These are phyloP conservation scores for Whitmania pigra DNA, from an alignment of 1,140 invertebrate species.

Conservation along the genomic window DNA sequence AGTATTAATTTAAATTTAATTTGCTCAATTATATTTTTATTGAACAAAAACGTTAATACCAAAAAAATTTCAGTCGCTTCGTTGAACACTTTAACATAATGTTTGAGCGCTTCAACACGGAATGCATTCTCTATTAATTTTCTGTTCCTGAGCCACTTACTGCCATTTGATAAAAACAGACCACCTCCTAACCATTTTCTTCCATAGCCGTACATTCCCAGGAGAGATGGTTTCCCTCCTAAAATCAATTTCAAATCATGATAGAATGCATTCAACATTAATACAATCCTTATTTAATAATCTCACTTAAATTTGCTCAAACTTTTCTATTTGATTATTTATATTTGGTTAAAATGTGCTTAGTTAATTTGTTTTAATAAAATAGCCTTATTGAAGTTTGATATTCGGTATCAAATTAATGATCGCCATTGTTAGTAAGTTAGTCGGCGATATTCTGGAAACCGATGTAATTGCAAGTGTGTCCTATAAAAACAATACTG, in stretches of 20 bases:
- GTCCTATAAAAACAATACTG: no score
- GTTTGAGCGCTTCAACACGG: constrained; percentile 72
- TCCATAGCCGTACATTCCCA: constrained; percentile 27
- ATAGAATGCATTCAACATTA: no score
- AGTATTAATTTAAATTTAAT: background rate
- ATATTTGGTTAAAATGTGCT: background rate
- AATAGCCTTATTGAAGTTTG: background rate
- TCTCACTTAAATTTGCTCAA: background rate
- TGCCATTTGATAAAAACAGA: constrained; percentile 44
- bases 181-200: constrained; percentile 34
- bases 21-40: background rate
- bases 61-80: constrained; percentile 26
- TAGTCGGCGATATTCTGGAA: no score
- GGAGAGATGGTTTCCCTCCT: constrained; percentile 27
- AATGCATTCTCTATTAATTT: constrained; percentile 80
- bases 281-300: background rate
- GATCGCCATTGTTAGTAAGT: no score
- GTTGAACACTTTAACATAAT: constrained; percentile 66
- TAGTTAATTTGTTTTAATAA: background rate
- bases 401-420: no score
- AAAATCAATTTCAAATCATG: background rate
- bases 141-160: constrained; percentile 61
- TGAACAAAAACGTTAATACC: background rate
- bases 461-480: no score
- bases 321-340: background rate